These are phyloP conservation scores for Spheniscus humboldti DNA, from an alignment of 2,797 vertebrate genomes.

Conservation along the genomic window DNA sequence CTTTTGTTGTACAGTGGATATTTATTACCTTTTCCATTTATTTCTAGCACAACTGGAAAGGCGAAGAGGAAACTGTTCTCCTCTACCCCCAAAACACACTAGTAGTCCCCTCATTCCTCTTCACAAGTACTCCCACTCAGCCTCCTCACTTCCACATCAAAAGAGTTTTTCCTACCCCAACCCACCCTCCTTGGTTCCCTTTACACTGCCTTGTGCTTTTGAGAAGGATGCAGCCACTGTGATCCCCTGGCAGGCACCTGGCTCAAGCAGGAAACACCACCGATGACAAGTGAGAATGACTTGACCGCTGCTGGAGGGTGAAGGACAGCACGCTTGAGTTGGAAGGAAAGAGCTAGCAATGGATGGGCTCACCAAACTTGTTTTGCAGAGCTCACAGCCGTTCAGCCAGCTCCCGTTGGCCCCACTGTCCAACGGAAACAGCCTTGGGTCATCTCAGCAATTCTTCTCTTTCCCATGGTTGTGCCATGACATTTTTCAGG, in stretches of 20 bases:
- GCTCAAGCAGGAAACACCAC: background rate
- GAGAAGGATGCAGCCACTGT: background rate
- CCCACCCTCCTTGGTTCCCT: no score
- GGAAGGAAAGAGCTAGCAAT: background rate
- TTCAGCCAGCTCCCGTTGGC: background rate
- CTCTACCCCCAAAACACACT: background rate
- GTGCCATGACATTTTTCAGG: background rate
- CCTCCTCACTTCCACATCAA: background rate
- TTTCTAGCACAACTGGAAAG: background rate
- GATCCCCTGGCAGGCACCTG: background rate
- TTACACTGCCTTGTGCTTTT: background rate
- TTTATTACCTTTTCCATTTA: background rate
- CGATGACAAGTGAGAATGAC: background rate
- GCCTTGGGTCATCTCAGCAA: no score
- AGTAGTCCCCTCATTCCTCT: background rate
- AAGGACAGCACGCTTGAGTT: accelerated
- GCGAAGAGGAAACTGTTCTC: background rate
- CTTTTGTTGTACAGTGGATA: no score
- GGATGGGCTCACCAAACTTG: background rate
- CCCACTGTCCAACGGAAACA: background rate
- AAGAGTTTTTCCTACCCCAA: background rate
- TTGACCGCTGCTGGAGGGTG: background rate
- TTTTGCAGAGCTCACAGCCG: background rate
- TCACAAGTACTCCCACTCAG: no score
- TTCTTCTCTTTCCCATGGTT: background rate